phyloP scores from a whole-genome alignment of 2,797 vertebrate species.

The Champsocephalus esox region DNA sequence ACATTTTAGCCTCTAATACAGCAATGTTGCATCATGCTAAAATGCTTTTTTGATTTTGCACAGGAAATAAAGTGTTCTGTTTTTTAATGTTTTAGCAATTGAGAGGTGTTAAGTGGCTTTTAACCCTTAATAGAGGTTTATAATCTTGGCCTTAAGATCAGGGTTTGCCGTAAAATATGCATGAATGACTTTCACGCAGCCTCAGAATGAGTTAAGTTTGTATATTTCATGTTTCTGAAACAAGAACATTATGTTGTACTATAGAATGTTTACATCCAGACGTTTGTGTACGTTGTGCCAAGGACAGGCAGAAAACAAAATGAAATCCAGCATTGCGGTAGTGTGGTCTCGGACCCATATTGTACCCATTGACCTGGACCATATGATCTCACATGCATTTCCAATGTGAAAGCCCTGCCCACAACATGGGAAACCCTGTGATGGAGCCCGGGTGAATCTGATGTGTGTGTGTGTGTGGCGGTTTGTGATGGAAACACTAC shows the following conservation, averaged over 20 bases:
- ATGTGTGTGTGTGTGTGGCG: background rate
- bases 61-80: conserved; percentile 12
- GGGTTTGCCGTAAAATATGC: conserved; percentile 14
- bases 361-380: conserved; percentile 27
- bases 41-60: conserved; percentile 21
- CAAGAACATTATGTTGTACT: conserved; percentile 17
- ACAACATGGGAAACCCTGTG: conserved; percentile 47
- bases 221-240: conserved; percentile 12
- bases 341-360: conserved; percentile 30
- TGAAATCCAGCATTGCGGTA: conserved; percentile 21
- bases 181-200: conserved; percentile 14
- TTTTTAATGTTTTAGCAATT: conserved; percentile 19
- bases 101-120: conserved; percentile 33
- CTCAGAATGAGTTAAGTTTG: conserved; percentile 22
- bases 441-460: conserved; percentile 6
- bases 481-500: conserved; percentile 40
- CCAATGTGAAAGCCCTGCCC: conserved; percentile 45
- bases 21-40: conserved; percentile 12
- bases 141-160: conserved; percentile 21
- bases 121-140: conserved; percentile 5
- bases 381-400: conserved; percentile 43
- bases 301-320: conserved; percentile 8
- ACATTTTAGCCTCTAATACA: conserved; percentile 11
- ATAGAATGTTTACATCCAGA: conserved; percentile 41
- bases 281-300: conserved; percentile 46